Conservation (phyloP, 2,113 vertebrate genomes). For the Eclectus roratus region DNA sequence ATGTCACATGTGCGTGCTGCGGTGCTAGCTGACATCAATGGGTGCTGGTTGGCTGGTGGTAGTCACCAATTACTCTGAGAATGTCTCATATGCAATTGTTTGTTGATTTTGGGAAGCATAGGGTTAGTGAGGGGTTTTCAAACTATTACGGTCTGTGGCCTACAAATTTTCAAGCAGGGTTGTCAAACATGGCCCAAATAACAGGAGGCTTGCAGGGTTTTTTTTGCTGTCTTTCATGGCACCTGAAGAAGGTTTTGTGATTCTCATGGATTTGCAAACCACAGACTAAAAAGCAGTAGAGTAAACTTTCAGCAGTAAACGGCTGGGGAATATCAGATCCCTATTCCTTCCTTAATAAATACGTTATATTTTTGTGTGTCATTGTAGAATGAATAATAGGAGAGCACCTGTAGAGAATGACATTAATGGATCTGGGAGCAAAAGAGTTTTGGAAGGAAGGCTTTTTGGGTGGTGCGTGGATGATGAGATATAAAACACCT, state of each 20-base stretch:
- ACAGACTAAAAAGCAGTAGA: neutral
- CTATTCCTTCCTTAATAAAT: neutral
- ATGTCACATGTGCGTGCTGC: neutral
- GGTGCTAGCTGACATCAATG: neutral
- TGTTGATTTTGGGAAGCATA: neutral
- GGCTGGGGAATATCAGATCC: neutral
- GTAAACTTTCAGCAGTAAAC: neutral
- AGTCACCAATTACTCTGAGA: neutral
- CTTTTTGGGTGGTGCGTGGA: fast-evolving
- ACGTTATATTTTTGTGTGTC: neutral
- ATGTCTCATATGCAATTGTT: neutral
- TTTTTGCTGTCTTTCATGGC: neutral
- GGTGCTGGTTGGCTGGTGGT: neutral
- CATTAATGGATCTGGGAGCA: neutral
- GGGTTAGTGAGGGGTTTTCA: neutral
- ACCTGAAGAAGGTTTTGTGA: neutral
- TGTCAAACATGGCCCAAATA: neutral
- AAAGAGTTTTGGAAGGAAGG: neutral
- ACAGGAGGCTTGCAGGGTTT: neutral
- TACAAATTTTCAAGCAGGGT: neutral
- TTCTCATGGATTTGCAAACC: neutral
- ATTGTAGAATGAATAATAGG: neutral
- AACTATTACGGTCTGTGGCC: neutral
- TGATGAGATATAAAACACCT: neutral
- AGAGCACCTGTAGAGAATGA: neutral